phyloP scores from a whole-genome alignment of 2,113 vertebrate genomes.

The Anser brachyrhynchus region DNA sequence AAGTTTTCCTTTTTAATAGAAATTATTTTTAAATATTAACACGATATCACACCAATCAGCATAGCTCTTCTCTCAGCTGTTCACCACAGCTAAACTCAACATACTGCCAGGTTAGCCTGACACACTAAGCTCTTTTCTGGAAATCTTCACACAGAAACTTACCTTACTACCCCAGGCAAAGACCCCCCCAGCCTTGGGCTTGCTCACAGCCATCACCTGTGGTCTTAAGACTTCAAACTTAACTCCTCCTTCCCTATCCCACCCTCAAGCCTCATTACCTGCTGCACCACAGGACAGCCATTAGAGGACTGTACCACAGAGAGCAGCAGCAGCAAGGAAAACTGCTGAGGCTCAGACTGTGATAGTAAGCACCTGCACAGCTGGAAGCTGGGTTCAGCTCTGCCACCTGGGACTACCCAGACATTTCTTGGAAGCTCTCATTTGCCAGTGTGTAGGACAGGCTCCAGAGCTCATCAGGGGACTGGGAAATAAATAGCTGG shows the following conservation, averaged over 20 bases:
- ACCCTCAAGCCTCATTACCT: neutral
- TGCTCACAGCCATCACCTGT: neutral
- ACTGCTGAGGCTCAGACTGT: neutral
- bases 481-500: neutral
- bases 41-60: accelerated
- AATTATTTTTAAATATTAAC: neutral
- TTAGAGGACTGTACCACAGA: neutral
- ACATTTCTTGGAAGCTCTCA: neutral
- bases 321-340: neutral
- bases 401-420: neutral
- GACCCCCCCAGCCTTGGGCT: neutral
- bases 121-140: neutral
- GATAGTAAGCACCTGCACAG: neutral
- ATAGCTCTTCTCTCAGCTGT: neutral
- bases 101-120: neutral
- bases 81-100: accelerated
- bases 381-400: neutral
- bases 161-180: neutral
- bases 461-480: neutral
- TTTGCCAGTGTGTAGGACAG: neutral
- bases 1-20: neutral
- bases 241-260: neutral
- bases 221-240: neutral
- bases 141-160: neutral
- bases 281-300: neutral